Evolutionary conservation across 2,888 invertebrate genomes (phyloP).

Genomic region (Caenorhabditis angaria): DNA sequence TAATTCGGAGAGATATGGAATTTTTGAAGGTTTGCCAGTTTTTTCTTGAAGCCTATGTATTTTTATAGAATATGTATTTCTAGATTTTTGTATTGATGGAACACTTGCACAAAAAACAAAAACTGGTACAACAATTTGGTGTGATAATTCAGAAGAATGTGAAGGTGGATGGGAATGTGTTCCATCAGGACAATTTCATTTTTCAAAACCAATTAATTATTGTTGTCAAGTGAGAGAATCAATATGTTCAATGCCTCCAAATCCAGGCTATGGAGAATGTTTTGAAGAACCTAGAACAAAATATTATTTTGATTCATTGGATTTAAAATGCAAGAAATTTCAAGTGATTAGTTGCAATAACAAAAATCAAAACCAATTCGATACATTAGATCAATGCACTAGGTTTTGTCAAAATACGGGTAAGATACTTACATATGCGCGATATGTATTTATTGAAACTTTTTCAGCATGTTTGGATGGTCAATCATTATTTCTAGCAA

Average conservation of each 20-base stretch:
- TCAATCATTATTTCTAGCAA: conserved; percentile 40
- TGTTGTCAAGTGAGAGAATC: conserved; percentile 54
- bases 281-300: conserved; percentile 37
- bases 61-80: background rate
- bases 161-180: conserved; percentile 36
- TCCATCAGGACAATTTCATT: conserved; percentile 39
- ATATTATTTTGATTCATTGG: conserved; percentile 50
- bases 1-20: conserved; percentile 20
- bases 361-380: conserved; percentile 50
- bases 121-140: conserved; percentile 24
- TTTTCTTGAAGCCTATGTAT: background rate
- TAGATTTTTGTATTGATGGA: conserved; percentile 40
- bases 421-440: background rate
- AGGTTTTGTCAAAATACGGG: conserved; percentile 48
- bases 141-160: conserved; percentile 31
- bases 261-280: conserved; percentile 55
- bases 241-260: conserved; percentile 52
- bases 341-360: conserved; percentile 45
- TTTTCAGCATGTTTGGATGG: conserved; percentile 44
- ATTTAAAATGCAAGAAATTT: conserved; percentile 53
- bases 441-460: background rate
- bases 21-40: conserved; percentile 15
- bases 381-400: conserved; percentile 40
- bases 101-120: conserved; percentile 37
- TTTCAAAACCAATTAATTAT: conserved; percentile 41